phyloP scores from a whole-genome alignment of 64 coral and sea anemone genomes.

The Hydrozoanthus tunicans region DNA sequence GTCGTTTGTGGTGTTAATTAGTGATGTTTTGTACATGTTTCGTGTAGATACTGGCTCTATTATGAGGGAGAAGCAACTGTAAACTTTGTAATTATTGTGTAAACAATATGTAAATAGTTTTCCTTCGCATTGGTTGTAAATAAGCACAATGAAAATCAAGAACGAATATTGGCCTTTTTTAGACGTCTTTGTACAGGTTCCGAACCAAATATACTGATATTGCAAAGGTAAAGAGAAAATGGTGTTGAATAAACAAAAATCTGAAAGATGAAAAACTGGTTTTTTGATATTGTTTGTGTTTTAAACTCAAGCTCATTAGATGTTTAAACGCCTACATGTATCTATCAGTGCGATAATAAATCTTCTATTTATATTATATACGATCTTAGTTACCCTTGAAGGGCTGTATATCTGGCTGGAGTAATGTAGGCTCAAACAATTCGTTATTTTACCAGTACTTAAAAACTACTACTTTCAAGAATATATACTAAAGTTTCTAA shows the following conservation, averaged over 20 bases:
- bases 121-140: conserved; percentile 15
- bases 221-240: neutral
- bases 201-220: neutral
- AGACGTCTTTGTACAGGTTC: conserved; percentile 41
- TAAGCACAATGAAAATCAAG: conserved; percentile 8
- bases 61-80: conserved; percentile 16
- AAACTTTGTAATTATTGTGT: conserved; percentile 49
- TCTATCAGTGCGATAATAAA: too few relatives aligned
- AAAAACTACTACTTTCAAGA: neutral
- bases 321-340: neutral
- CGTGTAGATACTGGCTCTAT: conserved; percentile 37
- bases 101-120: conserved; percentile 62
- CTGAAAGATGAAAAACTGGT: neutral
- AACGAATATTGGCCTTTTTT: conserved; percentile 28
- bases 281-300: neutral
- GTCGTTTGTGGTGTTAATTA: neutral
- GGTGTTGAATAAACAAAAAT: conserved; percentile 27
- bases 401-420: neutral
- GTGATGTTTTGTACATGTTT: conserved; percentile 40
- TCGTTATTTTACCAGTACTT: neutral
- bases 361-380: too few relatives aligned
- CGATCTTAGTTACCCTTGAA: too few relatives aligned
- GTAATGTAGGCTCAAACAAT: neutral
- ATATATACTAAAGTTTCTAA: neutral
- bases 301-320: neutral